Evolutionary conservation across 1,140 invertebrate species (phyloP).

Genomic region (Neoseiulus cucumeris): DNA sequence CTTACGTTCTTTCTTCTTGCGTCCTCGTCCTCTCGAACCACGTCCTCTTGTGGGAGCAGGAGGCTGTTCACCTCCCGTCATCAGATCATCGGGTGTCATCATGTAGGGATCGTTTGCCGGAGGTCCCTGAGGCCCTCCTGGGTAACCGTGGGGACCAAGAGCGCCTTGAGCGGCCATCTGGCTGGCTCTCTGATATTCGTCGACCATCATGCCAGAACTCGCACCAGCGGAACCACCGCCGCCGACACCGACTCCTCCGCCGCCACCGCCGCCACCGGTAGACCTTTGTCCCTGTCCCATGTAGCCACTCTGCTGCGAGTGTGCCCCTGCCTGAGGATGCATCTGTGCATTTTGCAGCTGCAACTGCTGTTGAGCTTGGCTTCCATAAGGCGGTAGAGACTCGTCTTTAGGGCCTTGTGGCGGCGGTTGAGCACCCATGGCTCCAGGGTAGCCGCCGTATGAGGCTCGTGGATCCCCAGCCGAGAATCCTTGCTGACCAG

Average conservation of each 20-base stretch:
- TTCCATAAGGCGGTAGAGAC: constrained; percentile 9
- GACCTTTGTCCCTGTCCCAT: not conserved
- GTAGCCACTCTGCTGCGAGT: not conserved
- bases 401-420: not conserved
- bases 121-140: not conserved
- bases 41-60: not conserved
- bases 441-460: not conserved
- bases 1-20: constrained; percentile 18
- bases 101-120: constrained; percentile 3
- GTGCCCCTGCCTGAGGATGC: not conserved
- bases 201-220: not conserved
- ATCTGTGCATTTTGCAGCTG: not conserved
- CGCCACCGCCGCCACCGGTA: not conserved
- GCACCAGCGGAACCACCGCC: too few relatives aligned
- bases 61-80: not conserved
- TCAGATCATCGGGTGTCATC: constrained; percentile 4
- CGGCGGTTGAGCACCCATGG: constrained; percentile 1
- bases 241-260: not conserved
- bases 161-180: not conserved
- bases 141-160: not conserved
- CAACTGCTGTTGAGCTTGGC: constrained; percentile 5
- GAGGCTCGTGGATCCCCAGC: not conserved
- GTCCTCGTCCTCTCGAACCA: constrained; percentile 12
- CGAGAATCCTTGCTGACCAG: not conserved
- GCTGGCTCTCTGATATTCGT: not conserved